Evolutionary conservation across 1,140 invertebrate genomes (phyloP).

Genomic region (Drosophila tristis): DNA sequence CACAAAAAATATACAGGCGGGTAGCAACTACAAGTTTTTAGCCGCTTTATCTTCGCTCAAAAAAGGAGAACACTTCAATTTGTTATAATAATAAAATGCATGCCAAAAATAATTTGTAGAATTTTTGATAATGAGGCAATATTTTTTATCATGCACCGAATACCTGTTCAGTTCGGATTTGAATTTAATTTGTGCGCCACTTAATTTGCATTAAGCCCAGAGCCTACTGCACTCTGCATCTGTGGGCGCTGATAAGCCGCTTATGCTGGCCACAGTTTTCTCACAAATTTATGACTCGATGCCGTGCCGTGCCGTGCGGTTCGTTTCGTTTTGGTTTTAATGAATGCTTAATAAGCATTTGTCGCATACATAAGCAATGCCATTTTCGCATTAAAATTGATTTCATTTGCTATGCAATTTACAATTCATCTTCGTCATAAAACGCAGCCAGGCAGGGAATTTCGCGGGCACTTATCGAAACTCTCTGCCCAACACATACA

Average conservation of each 20-base stretch:
- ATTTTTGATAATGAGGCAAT: no score
- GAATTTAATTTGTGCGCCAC: conserved; percentile 43
- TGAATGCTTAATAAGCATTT: conserved; percentile 59
- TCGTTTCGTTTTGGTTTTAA: conserved; percentile 35
- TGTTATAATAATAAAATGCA: no score
- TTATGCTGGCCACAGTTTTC: conserved; percentile 54
- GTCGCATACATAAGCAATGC: conserved; percentile 57
- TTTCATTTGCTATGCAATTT: conserved; percentile 58
- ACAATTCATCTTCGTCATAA: conserved; percentile 59
- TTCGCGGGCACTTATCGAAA: conserved; percentile 39
- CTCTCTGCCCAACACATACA: neutral
- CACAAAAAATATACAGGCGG: neutral
- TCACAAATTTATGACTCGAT: conserved; percentile 49
- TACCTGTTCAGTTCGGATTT: conserved; percentile 13
- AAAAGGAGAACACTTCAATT: no score
- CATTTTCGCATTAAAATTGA: conserved; percentile 53
- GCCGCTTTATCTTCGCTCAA: no score
- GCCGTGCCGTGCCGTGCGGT: conserved; percentile 16
- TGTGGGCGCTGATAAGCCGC: conserved; percentile 55
- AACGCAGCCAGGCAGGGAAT: conserved; percentile 37
- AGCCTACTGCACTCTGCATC: conserved; percentile 7
- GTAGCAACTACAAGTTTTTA: neutral
- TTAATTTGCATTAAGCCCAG: conserved; percentile 36
- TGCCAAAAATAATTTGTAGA: no score
- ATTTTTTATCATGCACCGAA: no score